Evolutionary conservation across 2,888 invertebrate genomes (phyloP), one percentile per base, ranked within the genome.

Genomic region (Biston betularia): DNA sequence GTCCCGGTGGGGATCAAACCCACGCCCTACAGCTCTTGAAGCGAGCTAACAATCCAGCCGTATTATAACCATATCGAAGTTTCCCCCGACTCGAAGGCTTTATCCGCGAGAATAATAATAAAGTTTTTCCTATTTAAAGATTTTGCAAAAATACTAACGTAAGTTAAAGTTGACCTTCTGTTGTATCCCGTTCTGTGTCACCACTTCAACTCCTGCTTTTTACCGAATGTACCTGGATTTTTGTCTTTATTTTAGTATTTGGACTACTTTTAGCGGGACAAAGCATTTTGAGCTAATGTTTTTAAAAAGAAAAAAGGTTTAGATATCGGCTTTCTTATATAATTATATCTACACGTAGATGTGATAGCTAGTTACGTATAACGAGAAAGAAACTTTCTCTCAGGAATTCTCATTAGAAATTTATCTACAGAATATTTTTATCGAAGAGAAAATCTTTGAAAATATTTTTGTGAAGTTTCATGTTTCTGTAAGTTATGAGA

Each of bases 241-340:
- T 55, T 62, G 54, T 11, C 42, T 62, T 53, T 60, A 52, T 60
- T 45, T 61, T 42, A 53, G 62, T 33, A 59, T 48, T 52, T 54
- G n/a, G n/a, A 11, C 33, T 33, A n/a, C 15, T 33, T 55, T 62
- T 48, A 42, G 15, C 15, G 40, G 15, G 55, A 44, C 63, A 55
- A 56, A 63, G 63, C 63, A 49, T 63, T 63, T 12, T 24, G 7
- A 44, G 42, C 14, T 49, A 56, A 63, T 44, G 42, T n/a, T 55
- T 55, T 42, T 45, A 24, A 53, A 61, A 53, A 24, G 35, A 49
- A 7, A n/a, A 24, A n/a, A 12, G 52, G 60, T 15, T 59, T 50
- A 59, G 49, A 34, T 38, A 14, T 53, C 14, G 34, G n/a, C 50
- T 34, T 34, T 14, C 4, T 10, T 34, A 49, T 10, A 14, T 38